Conservation (phyloP, 64 coral and sea anemone genomes). For the Catalaphyllia jardinei region DNA sequence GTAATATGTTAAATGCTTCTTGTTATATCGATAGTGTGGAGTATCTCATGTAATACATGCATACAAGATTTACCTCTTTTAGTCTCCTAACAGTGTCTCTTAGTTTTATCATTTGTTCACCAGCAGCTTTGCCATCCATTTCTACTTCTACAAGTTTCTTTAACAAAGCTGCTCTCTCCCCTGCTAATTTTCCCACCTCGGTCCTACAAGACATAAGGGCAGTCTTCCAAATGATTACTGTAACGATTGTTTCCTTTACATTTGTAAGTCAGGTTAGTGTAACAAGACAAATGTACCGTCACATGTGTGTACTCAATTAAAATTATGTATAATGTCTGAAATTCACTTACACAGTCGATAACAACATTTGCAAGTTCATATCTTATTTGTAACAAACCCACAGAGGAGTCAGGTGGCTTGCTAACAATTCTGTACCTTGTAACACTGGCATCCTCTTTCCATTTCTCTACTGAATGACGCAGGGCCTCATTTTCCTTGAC, state of each 20-base stretch:
- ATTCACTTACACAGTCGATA: too few relatives aligned
- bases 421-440: slow-evolving; percentile 69
- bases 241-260: too few relatives aligned
- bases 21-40: not conserved
- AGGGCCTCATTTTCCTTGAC: slow-evolving; percentile 95
- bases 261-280: too few relatives aligned
- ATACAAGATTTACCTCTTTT: slow-evolving; percentile 57
- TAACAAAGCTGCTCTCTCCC: slow-evolving; percentile 53
- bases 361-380: too few relatives aligned
- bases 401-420: not conserved
- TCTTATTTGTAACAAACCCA: not conserved
- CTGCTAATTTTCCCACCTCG: slow-evolving; percentile 58
- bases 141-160: slow-evolving; percentile 88
- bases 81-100: slow-evolving; percentile 67
- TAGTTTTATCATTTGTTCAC: slow-evolving; percentile 66
- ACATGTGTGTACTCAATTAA: too few relatives aligned
- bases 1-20: too few relatives aligned
- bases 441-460: slow-evolving; percentile 81
- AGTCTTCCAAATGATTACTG: too few relatives aligned
- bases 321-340: too few relatives aligned
- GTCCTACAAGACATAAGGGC: slow-evolving; percentile 1
- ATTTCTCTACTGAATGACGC: slow-evolving; percentile 82
- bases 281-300: too few relatives aligned
- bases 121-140: slow-evolving; percentile 85
- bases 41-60: not conserved